These are phyloP conservation scores for Hippocampus mohnikei DNA, from an alignment of 2,113 vertebrate species.

Conservation along the genomic window DNA sequence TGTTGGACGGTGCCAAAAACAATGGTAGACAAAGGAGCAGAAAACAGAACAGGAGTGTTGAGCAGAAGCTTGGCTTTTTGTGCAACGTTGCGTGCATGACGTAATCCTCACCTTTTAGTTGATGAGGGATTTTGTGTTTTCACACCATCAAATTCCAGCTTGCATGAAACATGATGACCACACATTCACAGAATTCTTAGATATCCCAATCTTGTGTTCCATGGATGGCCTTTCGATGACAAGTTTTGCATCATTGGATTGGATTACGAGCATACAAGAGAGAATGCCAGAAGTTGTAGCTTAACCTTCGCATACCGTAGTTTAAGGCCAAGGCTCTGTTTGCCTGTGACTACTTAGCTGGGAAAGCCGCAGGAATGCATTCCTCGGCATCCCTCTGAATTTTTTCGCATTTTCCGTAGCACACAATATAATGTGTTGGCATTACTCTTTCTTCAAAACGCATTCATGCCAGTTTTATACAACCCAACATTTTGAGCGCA, in stretches of 20 bases:
- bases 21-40: slow-evolving; percentile 9
- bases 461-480: not conserved
- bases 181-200: not conserved
- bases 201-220: not conserved
- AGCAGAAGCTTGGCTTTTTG: slow-evolving; percentile 17
- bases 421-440: slow-evolving; percentile 27
- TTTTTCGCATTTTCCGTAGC: slow-evolving; percentile 24
- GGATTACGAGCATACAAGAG: not conserved
- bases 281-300: not conserved
- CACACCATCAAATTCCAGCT: not conserved
- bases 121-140: slow-evolving; percentile 3
- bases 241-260: slow-evolving; percentile 7
- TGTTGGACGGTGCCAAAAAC: slow-evolving; percentile 31
- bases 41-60: slow-evolving; percentile 1
- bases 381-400: slow-evolving; percentile 44
- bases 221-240: not conserved
- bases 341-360: slow-evolving; percentile 17
- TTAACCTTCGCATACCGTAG: slow-evolving; percentile 13
- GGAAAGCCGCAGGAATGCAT: slow-evolving; percentile 29
- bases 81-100: not conserved
- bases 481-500: too few relatives aligned
- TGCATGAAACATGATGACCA: not conserved
- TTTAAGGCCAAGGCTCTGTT: slow-evolving; percentile 12
- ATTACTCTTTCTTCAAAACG: slow-evolving; percentile 32
- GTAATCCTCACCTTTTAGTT: slow-evolving; percentile 14